Conservation (phyloP, 2,113 vertebrate genomes). For the Empidonax alnorum region DNA sequence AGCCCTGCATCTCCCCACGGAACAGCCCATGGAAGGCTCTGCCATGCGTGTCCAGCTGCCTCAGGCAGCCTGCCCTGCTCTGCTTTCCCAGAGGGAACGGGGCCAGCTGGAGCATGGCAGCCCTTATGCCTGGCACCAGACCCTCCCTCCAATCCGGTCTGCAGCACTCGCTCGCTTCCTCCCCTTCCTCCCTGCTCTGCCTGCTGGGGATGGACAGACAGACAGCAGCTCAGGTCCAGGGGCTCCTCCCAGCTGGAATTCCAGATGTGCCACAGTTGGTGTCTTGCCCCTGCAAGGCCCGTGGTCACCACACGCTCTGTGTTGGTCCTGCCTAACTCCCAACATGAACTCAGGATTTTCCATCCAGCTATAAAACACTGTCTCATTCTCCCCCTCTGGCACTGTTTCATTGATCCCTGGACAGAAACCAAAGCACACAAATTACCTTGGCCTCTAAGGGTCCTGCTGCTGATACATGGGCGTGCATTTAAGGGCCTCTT, state of each 20-base stretch:
- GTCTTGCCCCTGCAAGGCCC: background rate
- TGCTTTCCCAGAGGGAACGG: background rate
- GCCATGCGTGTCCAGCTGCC: background rate
- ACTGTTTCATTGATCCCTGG: background rate
- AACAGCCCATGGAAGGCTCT: background rate
- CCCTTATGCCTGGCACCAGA: background rate
- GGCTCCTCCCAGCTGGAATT: background rate
- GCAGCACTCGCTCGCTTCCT: rapidly evolving
- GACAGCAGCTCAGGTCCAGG: background rate
- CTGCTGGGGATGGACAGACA: background rate
- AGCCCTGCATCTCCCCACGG: background rate
- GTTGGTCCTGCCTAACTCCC: background rate
- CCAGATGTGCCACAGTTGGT: background rate
- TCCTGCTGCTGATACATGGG: background rate
- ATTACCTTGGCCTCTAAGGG: background rate
- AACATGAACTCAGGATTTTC: background rate
- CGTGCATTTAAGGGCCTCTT: background rate
- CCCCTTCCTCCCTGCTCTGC: background rate
- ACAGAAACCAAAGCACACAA: slow-evolving; percentile 2
- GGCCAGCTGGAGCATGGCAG: background rate
- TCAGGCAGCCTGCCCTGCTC: background rate
- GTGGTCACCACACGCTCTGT: rapidly evolving
- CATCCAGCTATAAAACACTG: background rate
- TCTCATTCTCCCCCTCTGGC: background rate
- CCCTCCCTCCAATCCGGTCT: background rate